Base-by-base conservation (phyloP, 1,140 invertebrate genomes). In the Lepidurus arcticus region DNA sequence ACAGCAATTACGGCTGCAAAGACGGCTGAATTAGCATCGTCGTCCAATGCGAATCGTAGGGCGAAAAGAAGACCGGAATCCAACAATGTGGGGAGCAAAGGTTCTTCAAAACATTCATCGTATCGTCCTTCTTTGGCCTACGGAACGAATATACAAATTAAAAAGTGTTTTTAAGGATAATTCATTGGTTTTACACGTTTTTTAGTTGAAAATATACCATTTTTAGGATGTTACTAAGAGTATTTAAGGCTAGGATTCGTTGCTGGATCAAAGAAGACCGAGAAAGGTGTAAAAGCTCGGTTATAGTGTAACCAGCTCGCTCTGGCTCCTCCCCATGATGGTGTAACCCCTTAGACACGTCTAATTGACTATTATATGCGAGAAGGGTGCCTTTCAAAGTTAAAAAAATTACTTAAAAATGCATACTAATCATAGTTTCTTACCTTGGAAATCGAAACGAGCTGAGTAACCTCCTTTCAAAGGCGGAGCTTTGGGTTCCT, bases 251-350 rank as follows among this genome's bases (percentile, higher is more conserved):
- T 65, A 93, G 86, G 3, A 91, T 89, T 81, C 93, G 89, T 84
- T 98, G 95, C 82, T 95, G 94, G 43, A 87, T 84, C 74, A 87
- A 88, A 81, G 83, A 90, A 83, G 87, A 92, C 85, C 86, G 90
- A 88, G 83, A 97, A 84, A 80, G 92, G 90, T 82, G 34, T 16
- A 96, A 90, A 0, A 98, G 84, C 86, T 98, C 95, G 81, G 92
- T 91, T 2, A 98, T 82, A 1, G 92, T 91, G 83, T 97, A 98
- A 0, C 95, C 95, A 21, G 95, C 91, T 82, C 94, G 88, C 81
- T 94, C 91, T 34, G 94, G 92, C 85, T 98, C 95, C 81, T 95
- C 92, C 1, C 94, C 95, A 85, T 98, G 95, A 85, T 97, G 93
- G 86, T 95, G 94, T 7, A 98, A 86, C 74, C 90, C 91, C 77